phyloP scores from a whole-genome alignment of 2,113 vertebrate species.

The Mesembrinibis cayennensis region DNA sequence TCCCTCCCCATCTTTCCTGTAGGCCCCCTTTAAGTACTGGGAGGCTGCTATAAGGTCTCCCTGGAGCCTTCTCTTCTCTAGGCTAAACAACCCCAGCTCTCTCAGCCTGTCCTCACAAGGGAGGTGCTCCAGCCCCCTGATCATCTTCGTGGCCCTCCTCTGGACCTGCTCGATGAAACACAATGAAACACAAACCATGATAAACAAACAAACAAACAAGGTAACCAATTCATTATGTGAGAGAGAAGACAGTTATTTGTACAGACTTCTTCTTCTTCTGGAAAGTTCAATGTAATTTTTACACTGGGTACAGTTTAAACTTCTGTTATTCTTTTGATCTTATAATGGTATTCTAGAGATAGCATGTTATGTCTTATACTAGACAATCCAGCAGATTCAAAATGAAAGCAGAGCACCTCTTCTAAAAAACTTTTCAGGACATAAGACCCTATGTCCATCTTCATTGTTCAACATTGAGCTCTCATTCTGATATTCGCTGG shows the following conservation, averaged over 20 bases:
- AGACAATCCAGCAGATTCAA: background rate
- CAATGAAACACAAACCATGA: background rate
- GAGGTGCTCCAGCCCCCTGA: too few species aligned
- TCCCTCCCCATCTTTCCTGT: too few species aligned
- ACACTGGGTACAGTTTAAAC: background rate
- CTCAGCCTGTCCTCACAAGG: too few species aligned
- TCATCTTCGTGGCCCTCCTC: too few species aligned
- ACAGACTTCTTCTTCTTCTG: background rate
- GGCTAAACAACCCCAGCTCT: too few species aligned
- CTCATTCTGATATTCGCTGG: background rate
- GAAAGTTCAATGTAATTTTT: background rate
- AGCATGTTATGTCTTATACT: background rate
- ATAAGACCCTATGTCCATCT: background rate
- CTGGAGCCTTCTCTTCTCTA: too few species aligned
- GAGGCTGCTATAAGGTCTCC: too few species aligned
- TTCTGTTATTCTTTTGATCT: background rate
- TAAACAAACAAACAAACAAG: background rate
- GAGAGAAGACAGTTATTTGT: background rate
- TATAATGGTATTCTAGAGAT: background rate
- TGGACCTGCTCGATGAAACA: too few species aligned
- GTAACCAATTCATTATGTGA: background rate
- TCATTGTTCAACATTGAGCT: background rate
- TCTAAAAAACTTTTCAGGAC: background rate
- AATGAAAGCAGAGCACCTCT: background rate
- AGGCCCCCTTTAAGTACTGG: too few species aligned